Evolutionary conservation across 2,113 vertebrate genomes (phyloP).

Genomic region (Paralichthys olivaceus): DNA sequence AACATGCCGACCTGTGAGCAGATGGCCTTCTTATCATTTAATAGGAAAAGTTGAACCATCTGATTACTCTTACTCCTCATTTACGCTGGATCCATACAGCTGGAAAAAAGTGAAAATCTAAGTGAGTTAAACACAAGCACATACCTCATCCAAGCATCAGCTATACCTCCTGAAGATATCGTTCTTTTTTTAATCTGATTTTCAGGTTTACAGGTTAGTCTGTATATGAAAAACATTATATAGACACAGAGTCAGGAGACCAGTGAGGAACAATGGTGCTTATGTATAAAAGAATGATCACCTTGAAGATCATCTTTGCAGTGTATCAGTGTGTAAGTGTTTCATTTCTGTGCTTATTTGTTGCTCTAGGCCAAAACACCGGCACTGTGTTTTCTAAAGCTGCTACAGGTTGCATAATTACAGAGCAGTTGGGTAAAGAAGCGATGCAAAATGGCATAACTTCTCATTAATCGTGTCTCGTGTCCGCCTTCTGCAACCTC

Average conservation of each 20-base stretch:
- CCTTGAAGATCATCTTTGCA: constrained; percentile 10
- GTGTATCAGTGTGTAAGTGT: neutral
- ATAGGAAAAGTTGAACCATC: constrained; percentile 61
- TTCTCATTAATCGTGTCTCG: constrained; percentile 5
- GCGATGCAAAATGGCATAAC: constrained; percentile 37
- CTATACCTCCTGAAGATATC: no score
- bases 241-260: no score
- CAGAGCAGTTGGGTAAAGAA: constrained; percentile 32
- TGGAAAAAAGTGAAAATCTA: constrained; percentile 22
- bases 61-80: constrained; percentile 45
- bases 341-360: constrained; percentile 18
- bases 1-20: constrained; percentile 55
- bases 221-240: no score
- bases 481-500: constrained; percentile 1
- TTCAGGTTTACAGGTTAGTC: no score
- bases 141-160: neutral
- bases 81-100: constrained; percentile 48
- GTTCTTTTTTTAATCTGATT: no score
- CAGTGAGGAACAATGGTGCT: no score
- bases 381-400: constrained; percentile 13
- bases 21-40: constrained; percentile 69
- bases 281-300: no score
- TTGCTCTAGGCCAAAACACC: constrained; percentile 36
- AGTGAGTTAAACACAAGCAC: constrained; percentile 9
- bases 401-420: constrained; percentile 23